These are phyloP conservation scores for Hydra vulgaris DNA, from an alignment of 30 jellyfish, hydroid and myxozoan genomes.

Conservation along the genomic window DNA sequence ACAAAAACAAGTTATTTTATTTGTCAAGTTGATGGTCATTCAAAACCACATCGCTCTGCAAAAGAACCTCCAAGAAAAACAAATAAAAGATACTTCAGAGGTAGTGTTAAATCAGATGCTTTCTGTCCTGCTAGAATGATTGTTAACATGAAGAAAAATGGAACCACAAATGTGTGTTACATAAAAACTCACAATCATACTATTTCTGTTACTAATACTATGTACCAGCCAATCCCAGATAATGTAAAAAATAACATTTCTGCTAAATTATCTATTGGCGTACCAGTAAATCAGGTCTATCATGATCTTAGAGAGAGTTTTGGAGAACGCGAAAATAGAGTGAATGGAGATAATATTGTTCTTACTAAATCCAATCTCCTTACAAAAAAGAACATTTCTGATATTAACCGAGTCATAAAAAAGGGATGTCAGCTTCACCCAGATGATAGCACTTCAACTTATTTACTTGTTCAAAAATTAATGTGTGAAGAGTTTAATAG, in stretches of 20 bases:
- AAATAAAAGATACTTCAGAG: constrained; percentile 14
- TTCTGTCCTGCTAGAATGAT: constrained; percentile 45
- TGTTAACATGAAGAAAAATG: too few relatives aligned
- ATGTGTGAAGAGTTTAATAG: constrained; percentile 23
- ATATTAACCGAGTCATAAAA: constrained; percentile 7
- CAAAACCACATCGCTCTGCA: constrained; percentile 14
- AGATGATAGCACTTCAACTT: constrained; percentile 36
- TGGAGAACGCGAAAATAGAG: constrained; percentile 25
- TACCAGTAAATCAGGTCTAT: constrained; percentile 26
- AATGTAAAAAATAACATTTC: constrained; percentile 13
- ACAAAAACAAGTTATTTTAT: constrained; percentile 3
- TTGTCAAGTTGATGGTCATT: constrained; percentile 38
- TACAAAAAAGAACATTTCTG: constrained; percentile 2
- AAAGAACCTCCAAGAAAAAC: constrained; percentile 19
- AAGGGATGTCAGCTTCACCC: constrained; percentile 35
- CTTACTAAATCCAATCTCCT: neutral
- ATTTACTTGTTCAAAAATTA: constrained; percentile 20
- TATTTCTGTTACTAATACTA: constrained; percentile 16
- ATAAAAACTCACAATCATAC: constrained; percentile 34
- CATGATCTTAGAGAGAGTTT: constrained; percentile 15
- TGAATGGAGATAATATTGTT: neutral
- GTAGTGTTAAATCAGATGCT: constrained; percentile 30
- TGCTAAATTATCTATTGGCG: constrained; percentile 22
- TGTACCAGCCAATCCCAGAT: constrained; percentile 28
- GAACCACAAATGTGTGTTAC: constrained; percentile 11